A percentile compares a stretch with the other conserved stretches of the same genome.
These are phyloP conservation scores for Spinus pinus DNA, from an alignment of 2,797 vertebrate species.

Conservation along the genomic window DNA sequence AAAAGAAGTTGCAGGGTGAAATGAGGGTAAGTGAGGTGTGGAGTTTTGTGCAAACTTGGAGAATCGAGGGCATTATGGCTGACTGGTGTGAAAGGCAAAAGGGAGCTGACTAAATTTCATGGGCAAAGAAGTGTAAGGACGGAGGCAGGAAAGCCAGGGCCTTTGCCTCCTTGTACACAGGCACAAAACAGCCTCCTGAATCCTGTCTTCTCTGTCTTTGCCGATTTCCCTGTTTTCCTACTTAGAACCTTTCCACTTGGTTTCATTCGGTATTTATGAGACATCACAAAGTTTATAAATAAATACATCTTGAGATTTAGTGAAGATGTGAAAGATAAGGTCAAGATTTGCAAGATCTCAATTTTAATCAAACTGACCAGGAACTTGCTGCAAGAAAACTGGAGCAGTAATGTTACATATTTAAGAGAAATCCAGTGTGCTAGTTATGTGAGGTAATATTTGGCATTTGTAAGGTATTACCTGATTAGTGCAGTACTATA, in stretches of 20 bases:
- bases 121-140: not conserved
- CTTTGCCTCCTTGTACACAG: not conserved
- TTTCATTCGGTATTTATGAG: not conserved
- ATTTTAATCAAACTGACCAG: not conserved
- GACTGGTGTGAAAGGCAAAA: not conserved
- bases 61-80: not conserved
- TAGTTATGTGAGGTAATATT: not conserved
- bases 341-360: not conserved
- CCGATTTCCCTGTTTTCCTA: not conserved
- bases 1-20: not conserved
- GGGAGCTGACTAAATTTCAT: not conserved
- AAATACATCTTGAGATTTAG: not conserved
- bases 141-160: not conserved
- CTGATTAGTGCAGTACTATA: not conserved
- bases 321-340: not conserved
- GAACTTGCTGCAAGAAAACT: not conserved
- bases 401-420: rapidly evolving
- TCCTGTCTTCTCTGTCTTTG: not conserved
- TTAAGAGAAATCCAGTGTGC: not conserved
- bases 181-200: not conserved
- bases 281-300: not conserved
- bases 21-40: not conserved
- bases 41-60: not conserved
- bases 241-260: not conserved
- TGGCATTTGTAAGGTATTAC: not conserved